Conservation (phyloP, 2,888 invertebrate genomes). For the Campoletis raptor region DNA sequence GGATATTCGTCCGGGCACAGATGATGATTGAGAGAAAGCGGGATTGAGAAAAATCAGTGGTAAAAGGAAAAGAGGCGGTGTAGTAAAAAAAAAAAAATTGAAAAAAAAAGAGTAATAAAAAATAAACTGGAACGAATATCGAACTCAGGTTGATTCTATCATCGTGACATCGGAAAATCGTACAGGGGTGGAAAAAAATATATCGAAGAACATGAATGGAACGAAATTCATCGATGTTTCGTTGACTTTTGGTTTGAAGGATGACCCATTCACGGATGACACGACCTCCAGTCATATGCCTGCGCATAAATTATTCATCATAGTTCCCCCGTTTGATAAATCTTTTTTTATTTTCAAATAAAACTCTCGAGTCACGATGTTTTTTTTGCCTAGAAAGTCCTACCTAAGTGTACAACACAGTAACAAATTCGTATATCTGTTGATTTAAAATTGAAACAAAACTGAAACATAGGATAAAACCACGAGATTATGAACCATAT, state of each 20-base stretch:
- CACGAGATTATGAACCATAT: not conserved
- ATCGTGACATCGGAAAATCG: conserved; percentile 37
- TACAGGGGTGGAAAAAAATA: conserved; percentile 8
- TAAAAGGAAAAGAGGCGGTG: conserved; percentile 5
- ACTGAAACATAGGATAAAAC: not conserved
- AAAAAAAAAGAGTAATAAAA: not conserved
- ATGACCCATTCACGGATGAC: conserved; percentile 12
- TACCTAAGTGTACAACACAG: not conserved
- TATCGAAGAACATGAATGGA: conserved; percentile 1
- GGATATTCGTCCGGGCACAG: conserved; percentile 6
- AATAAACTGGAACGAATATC: conserved; percentile 23
- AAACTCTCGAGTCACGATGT: not conserved
- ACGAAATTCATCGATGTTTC: conserved; percentile 36
- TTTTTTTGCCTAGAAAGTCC: not conserved
- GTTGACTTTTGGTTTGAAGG: conserved; percentile 9
- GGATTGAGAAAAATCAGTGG: conserved; percentile 51
- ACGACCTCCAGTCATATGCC: not conserved
- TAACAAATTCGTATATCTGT: not conserved
- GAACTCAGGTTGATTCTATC: not conserved
- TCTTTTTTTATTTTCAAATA: not conserved
- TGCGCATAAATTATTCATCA: not conserved
- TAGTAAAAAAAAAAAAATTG: not conserved
- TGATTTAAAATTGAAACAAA: not conserved
- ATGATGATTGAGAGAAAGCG: conserved; percentile 30
- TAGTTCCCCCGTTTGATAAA: not conserved